Evolutionary conservation across 2,113 vertebrate species (phyloP).

Genomic region (Phalacrocorax brasilianus): DNA sequence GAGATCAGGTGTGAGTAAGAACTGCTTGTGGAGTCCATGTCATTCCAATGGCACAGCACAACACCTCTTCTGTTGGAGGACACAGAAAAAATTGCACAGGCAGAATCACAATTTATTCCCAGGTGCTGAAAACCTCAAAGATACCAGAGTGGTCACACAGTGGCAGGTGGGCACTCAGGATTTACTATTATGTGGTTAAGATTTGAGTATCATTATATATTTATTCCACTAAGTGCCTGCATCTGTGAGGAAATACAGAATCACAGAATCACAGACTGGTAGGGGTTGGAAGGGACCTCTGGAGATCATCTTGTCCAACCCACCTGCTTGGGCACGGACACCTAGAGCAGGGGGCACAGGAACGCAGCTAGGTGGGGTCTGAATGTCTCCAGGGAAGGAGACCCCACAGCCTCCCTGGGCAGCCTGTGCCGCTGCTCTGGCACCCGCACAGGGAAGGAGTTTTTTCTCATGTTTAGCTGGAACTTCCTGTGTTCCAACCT

Average conservation of each 20-base stretch:
- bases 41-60: background rate
- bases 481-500: too few species aligned
- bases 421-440: too few species aligned
- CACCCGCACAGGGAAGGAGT: too few species aligned
- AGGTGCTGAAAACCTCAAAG: background rate
- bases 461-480: too few species aligned
- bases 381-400: too few species aligned
- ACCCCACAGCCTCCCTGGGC: too few species aligned
- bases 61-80: background rate
- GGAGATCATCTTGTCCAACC: too few species aligned
- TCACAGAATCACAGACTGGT: too few species aligned
- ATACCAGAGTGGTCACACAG: background rate
- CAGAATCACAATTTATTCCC: background rate
- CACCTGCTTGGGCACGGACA: too few species aligned
- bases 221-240: constrained; percentile 30
- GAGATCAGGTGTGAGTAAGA: background rate
- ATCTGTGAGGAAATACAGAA: background rate
- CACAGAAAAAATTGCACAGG: background rate
- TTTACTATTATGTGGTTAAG: background rate
- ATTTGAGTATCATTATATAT: background rate
- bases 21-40: background rate
- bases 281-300: too few species aligned
- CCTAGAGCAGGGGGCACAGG: too few species aligned
- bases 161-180: background rate
- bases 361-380: too few species aligned